phyloP scores from a whole-genome alignment of 2,888 invertebrate genomes.

The Acanthosepion pharaonis region DNA sequence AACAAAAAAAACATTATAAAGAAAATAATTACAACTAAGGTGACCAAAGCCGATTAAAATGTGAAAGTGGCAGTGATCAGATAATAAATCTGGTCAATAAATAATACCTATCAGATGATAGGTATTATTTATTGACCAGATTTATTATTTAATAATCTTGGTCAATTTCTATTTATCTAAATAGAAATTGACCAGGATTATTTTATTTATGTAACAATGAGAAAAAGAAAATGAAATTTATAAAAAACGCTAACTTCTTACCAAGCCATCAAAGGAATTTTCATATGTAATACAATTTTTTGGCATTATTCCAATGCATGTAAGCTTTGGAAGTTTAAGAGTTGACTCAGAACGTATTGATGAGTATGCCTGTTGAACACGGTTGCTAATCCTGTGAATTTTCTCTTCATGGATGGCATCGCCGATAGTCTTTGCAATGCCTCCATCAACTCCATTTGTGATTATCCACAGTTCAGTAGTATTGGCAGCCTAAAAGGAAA shows the following conservation, averaged over 20 bases:
- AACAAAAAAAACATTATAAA: too few relatives aligned
- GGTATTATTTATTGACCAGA: too few relatives aligned
- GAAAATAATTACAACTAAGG: too few relatives aligned
- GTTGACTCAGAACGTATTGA: constrained; percentile 51
- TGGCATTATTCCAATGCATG: constrained; percentile 68
- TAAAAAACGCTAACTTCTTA: constrained; percentile 50
- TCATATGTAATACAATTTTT: constrained; percentile 60
- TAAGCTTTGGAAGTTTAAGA: constrained; percentile 59
- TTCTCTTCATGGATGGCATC: constrained; percentile 71
- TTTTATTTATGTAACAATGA: too few relatives aligned
- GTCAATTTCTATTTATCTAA: too few relatives aligned
- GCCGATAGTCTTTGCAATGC: constrained; percentile 71
- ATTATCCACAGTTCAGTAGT: constrained; percentile 73
- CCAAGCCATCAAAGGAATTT: constrained; percentile 58
- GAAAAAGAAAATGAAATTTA: neutral
- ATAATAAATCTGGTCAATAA: too few relatives aligned
- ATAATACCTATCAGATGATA: too few relatives aligned
- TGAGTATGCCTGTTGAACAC: constrained; percentile 50
- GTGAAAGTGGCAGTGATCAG: too few relatives aligned
- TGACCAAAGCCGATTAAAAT: too few relatives aligned
- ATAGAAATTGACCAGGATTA: too few relatives aligned
- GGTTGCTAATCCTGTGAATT: constrained; percentile 58
- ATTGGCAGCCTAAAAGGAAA: constrained; percentile 68
- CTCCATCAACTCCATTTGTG: constrained; percentile 71
- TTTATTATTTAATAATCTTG: too few relatives aligned